These are phyloP conservation scores for Nannobrachium achirus DNA, from an alignment of 2,113 vertebrate genomes.

Conservation along the genomic window DNA sequence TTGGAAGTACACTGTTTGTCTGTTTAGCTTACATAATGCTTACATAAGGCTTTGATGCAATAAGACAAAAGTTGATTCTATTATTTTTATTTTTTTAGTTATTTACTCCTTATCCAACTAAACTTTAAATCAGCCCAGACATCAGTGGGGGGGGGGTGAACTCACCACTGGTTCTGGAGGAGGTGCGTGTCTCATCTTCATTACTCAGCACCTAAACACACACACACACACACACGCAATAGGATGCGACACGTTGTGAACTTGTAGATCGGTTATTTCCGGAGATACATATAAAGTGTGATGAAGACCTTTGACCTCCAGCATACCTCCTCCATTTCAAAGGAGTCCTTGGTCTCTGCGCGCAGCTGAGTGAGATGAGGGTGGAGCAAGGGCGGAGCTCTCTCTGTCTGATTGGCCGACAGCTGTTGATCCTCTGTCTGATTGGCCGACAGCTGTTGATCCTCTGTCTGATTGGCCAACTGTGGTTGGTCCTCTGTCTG, in stretches of 20 bases:
- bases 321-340: constrained; percentile 96
- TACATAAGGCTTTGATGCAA: no score
- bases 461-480: constrained; percentile 25
- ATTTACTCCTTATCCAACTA: no score
- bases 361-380: constrained; percentile 80
- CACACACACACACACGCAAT: neutral
- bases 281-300: no score
- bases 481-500: constrained; percentile 37
- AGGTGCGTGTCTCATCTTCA: constrained; percentile 84
- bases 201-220: constrained; percentile 88
- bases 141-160: constrained; percentile 2
- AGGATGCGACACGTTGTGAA: no score
- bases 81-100: no score
- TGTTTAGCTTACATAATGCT: no score
- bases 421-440: constrained; percentile 43
- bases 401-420: constrained; percentile 73
- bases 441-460: neutral
- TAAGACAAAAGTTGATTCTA: no score
- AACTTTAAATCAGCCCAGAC: no score
- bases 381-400: constrained; percentile 52
- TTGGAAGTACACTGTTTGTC: no score
- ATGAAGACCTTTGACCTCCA: neutral
- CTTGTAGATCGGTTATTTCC: neutral
- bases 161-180: constrained; percentile 68
- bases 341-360: constrained; percentile 88